phyloP scores from a whole-genome alignment of 2,113 vertebrate genomes.

The Haemorhous mexicanus region DNA sequence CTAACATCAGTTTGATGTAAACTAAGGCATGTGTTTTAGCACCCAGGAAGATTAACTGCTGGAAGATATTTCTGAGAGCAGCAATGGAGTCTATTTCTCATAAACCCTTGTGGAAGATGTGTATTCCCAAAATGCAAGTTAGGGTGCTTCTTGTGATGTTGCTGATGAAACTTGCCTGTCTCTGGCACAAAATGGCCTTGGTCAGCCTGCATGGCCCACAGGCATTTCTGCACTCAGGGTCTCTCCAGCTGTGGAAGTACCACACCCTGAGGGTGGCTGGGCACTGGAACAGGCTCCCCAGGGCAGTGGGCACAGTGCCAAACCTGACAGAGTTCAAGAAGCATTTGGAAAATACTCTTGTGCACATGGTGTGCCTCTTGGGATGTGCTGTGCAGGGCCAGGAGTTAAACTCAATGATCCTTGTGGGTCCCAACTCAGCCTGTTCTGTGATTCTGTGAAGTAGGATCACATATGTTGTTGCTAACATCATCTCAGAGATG shows the following conservation, averaged over 20 bases:
- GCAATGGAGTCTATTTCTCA: background rate
- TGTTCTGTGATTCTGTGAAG: background rate
- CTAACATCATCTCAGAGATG: background rate
- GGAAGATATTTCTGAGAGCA: background rate
- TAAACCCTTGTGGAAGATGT: background rate
- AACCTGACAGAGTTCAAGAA: background rate
- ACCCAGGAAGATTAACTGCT: background rate
- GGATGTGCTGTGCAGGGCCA: background rate
- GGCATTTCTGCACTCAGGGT: background rate
- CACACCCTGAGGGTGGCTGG: background rate
- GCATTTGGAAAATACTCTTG: background rate
- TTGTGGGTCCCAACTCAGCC: background rate
- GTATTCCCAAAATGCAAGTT: background rate
- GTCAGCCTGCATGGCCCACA: background rate
- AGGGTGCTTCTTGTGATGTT: background rate
- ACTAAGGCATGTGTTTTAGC: background rate
- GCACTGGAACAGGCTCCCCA: background rate
- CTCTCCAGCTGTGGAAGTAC: background rate
- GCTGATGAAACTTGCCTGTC: background rate
- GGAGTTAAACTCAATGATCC: background rate
- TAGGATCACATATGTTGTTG: too few relatives aligned
- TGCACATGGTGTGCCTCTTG: background rate
- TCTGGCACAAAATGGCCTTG: background rate
- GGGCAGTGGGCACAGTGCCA: background rate
- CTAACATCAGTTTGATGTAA: background rate